Evolutionary conservation across 2,888 invertebrate species (phyloP).

Genomic region (Lasius fuliginosus): DNA sequence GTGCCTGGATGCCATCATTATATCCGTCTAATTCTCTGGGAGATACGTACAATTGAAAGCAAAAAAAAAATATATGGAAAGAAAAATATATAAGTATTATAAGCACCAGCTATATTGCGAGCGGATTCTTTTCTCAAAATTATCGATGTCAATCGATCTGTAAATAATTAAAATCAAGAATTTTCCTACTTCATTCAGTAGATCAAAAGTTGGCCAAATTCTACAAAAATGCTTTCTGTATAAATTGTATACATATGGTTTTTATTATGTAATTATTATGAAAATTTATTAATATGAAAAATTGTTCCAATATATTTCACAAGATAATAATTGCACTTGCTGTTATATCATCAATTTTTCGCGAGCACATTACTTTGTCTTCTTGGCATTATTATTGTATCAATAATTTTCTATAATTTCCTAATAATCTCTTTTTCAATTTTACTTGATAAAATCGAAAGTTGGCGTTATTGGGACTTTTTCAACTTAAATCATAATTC

Average conservation of each 20-base stretch:
- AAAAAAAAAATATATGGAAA: neutral
- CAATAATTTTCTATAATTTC: conserved; percentile 7
- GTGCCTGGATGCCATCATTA: neutral
- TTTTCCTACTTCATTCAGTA: neutral
- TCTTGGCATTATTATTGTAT: neutral
- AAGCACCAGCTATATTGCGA: neutral
- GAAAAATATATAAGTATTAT: neutral
- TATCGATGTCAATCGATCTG: neutral
- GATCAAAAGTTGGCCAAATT: neutral
- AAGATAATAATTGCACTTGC: neutral
- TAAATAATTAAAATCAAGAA: neutral
- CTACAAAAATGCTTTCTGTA: neutral
- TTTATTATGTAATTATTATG: neutral
- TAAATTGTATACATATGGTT: neutral
- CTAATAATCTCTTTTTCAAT: neutral
- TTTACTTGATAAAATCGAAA: neutral
- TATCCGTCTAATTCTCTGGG: neutral
- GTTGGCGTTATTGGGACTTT: neutral
- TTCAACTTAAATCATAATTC: neutral
- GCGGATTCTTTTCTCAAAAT: neutral
- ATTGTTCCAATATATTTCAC: neutral
- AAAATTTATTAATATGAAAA: neutral
- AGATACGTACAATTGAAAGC: neutral
- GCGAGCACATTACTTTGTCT: neutral
- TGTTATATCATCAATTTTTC: neutral